Base-by-base conservation (phyloP, 2,888 invertebrate species). In the Cenopis cana region DNA sequence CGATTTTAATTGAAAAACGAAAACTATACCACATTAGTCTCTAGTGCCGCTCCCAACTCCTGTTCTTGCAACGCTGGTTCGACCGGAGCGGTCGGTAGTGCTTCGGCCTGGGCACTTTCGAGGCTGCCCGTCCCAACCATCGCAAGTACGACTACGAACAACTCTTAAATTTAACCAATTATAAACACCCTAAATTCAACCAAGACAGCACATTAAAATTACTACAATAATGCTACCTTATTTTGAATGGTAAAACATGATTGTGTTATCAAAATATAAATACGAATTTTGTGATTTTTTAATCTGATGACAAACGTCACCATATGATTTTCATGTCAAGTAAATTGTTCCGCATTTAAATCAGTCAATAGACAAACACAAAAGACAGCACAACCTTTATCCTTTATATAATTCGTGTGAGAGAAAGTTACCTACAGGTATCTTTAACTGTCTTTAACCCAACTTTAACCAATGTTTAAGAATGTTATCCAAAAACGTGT, bases 281-380 rank as follows among this genome's bases (percentile, higher is more conserved):
- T 87, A 86, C 79, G 82, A 86, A 85, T 89, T 89, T 89, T 89
- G 85, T 84, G 86, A 85, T 88, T 88, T 88, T 89, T 89, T 85
- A 79, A 81, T n/a, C 84, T 82, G 85, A 86, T 89, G 89, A 89
- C 90, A 86, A 76, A 80, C 81, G 90, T 89, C 90, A 90, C 76
- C 76, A 77, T 81, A 77, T 81, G 79, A 83, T 81, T 87, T 85
- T 84, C 78, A 76, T 79, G 86, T 85, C 86, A 86, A 69, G 60
- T 78, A 81, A 85, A 78, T 50, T 78, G 80, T 88, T 89, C 89
- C 76, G 78, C 83, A 80, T 89, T 89, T 81, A 78, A 90, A 89
- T 74, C 41, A 73, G 57, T 70, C 65, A 73, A 73, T 70, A 54
- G 61, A 64, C 24, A 50, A 24, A 20, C 14, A 4, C 14, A 41